These are phyloP conservation scores for Notocelia uddmanniana DNA, from an alignment of 2,888 invertebrate genomes.

Conservation along the genomic window DNA sequence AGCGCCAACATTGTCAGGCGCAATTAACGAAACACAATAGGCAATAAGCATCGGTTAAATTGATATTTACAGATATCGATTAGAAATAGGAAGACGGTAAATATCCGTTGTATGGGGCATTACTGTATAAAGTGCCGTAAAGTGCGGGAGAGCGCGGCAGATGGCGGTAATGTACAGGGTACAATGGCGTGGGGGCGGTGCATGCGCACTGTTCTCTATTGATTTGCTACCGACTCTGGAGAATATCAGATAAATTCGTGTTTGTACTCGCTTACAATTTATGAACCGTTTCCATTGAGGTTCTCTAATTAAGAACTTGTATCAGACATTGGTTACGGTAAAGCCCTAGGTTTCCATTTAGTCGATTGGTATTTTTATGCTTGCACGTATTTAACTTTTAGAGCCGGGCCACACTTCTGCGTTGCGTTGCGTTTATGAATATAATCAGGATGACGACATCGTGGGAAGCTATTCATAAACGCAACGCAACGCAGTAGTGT, in stretches of 20 bases:
- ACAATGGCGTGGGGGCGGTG: conserved; percentile 74
- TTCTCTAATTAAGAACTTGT: conserved; percentile 33
- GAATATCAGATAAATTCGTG: conserved; percentile 66
- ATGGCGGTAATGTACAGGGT: conserved; percentile 57
- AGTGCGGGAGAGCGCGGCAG: conserved; percentile 56
- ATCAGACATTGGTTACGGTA: conserved; percentile 16
- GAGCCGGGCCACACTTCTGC: no score
- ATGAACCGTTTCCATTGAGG: conserved; percentile 28
- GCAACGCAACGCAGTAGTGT: no score
- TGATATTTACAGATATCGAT: conserved; percentile 58
- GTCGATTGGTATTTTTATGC: not conserved
- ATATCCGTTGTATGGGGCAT: conserved; percentile 59
- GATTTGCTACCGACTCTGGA: conserved; percentile 61
- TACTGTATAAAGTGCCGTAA: conserved; percentile 62
- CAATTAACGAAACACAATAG: conserved; percentile 45
- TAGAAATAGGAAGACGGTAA: conserved; percentile 63
- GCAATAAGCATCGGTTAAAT: conserved; percentile 45
- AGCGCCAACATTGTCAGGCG: conserved; percentile 25
- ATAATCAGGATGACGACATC: no score
- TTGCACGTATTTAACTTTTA: not conserved
- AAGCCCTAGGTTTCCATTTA: not conserved
- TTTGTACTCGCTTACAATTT: conserved; percentile 53
- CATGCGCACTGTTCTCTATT: conserved; percentile 49
- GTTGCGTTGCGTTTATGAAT: no score
- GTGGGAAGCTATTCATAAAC: no score